phyloP scores from a whole-genome alignment of 2,888 invertebrate genomes.

The Notocelia uddmanniana region DNA sequence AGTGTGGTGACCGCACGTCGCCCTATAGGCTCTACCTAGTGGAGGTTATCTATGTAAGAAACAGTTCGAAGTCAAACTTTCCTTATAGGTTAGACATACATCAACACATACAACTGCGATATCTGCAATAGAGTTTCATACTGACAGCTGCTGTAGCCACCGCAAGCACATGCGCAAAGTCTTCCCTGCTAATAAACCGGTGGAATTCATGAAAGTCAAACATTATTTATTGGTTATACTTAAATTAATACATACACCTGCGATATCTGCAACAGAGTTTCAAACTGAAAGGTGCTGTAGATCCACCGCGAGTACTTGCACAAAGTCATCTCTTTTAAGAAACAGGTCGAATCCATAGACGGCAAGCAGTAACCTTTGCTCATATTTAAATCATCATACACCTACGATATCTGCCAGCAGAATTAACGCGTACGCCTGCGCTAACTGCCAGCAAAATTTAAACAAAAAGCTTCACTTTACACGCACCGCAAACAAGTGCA shows the following conservation, averaged over 20 bases:
- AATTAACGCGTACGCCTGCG: background rate
- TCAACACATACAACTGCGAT: too few species aligned
- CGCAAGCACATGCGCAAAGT: too few species aligned
- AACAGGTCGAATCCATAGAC: slow-evolving; percentile 71
- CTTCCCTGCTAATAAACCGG: slow-evolving; percentile 58
- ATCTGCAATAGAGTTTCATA: too few species aligned
- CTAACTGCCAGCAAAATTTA: slow-evolving; percentile 74
- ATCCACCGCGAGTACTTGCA: slow-evolving; percentile 77
- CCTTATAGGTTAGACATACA: too few species aligned
- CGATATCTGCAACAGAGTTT: slow-evolving; percentile 72
- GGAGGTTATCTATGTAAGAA: too few species aligned
- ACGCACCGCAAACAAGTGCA: slow-evolving; percentile 57
- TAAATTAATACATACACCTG: background rate
- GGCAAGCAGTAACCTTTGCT: slow-evolving; percentile 45
- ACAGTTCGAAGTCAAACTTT: too few species aligned
- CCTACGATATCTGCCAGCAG: background rate
- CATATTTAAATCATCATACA: background rate
- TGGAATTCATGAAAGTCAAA: too few species aligned
- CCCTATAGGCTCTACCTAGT: too few species aligned
- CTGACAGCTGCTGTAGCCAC: too few species aligned
- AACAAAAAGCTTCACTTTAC: slow-evolving; percentile 67
- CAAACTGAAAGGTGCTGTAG: slow-evolving; percentile 78
- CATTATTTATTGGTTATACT: too few species aligned
- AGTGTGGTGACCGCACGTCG: too few species aligned
- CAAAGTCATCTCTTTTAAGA: slow-evolving; percentile 69